A percentile compares a stretch with the other conserved stretches of the same genome.
phyloP scores from a whole-genome alignment of 2,113 vertebrate genomes.

The Seriola rivoliana region DNA sequence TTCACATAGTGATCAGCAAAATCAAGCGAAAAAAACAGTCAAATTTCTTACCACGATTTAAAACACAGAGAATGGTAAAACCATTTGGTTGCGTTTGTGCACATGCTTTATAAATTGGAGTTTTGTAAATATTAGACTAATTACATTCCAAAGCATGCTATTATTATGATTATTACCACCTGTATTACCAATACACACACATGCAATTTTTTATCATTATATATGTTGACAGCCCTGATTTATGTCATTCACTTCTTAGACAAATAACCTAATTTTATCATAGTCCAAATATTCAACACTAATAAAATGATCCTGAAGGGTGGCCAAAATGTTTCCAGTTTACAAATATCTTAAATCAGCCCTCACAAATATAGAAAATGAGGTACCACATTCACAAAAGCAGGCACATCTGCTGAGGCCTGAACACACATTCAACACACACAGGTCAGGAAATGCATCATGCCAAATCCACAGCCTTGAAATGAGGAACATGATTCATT shows the following conservation, averaged over 20 bases:
- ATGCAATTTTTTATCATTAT: background rate
- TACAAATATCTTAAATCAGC: conserved; percentile 17
- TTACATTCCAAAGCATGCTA: conserved; percentile 10
- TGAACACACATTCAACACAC: conserved; percentile 57
- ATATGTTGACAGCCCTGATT: background rate
- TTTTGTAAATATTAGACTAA: conserved; percentile 15
- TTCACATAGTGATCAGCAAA: background rate
- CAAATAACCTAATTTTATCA: background rate
- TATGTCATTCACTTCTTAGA: background rate
- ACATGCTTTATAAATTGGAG: background rate
- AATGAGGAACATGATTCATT: conserved; percentile 84
- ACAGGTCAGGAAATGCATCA: conserved; percentile 76
- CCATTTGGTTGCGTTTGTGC: background rate
- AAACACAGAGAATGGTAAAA: background rate
- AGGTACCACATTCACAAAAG: conserved; percentile 8
- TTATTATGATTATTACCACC: conserved; percentile 29
- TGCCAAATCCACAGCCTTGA: conserved; percentile 70
- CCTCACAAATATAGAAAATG: background rate
- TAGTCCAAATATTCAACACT: background rate
- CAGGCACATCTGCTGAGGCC: conserved; percentile 65
- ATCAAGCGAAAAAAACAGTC: background rate
- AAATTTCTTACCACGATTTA: background rate
- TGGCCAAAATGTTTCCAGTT: conserved; percentile 14
- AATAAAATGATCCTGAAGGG: background rate
- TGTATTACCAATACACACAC: background rate